phyloP scores from a whole-genome alignment of 2,797 vertebrate species.

The Gallinago nigripennis region DNA sequence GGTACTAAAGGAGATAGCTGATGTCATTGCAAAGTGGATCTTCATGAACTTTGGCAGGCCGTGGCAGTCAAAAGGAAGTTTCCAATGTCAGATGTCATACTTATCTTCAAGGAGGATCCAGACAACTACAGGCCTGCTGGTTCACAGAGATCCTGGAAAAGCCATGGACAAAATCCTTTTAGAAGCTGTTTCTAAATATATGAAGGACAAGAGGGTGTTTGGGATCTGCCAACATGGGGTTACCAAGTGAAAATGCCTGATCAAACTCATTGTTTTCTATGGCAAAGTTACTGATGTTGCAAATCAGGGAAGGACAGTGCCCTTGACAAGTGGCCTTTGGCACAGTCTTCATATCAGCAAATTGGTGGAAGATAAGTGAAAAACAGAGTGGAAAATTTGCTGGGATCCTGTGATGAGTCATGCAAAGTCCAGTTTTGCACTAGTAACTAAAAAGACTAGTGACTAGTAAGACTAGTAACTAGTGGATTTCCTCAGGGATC shows the following conservation, averaged over 20 bases:
- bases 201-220: background rate
- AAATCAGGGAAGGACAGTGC: background rate
- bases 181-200: background rate
- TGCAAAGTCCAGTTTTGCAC: background rate
- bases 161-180: background rate
- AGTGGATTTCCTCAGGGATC: background rate
- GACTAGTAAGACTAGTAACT: background rate
- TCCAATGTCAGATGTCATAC: background rate
- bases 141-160: background rate
- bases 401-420: background rate
- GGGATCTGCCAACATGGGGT: background rate
- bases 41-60: background rate
- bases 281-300: background rate
- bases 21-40: background rate
- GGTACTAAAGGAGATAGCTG: background rate
- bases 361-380: background rate
- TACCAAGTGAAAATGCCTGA: background rate
- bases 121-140: background rate
- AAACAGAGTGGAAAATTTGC: background rate
- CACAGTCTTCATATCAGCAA: background rate
- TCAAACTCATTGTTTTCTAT: background rate
- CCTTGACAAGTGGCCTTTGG: background rate
- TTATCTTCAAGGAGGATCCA: background rate
- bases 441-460: background rate
- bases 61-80: background rate